Conservation (phyloP, 2,888 invertebrate species). For the Sinhomidia bicolor region DNA sequence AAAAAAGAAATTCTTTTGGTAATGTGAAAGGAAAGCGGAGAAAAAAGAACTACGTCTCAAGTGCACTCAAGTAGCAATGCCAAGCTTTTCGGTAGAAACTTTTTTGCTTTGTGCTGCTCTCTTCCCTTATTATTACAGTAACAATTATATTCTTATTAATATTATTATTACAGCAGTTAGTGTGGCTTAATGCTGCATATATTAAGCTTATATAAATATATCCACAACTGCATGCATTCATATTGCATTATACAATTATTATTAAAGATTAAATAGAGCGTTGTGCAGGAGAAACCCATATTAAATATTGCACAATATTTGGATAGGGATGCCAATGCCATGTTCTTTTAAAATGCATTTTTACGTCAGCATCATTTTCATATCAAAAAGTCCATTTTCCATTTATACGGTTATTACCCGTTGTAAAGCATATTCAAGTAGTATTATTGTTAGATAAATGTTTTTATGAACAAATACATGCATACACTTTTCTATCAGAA, state of each 20-base stretch:
- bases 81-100: too few relatives aligned
- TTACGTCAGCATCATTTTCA: background rate
- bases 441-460: background rate
- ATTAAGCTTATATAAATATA: too few relatives aligned
- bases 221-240: too few relatives aligned
- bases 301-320: background rate
- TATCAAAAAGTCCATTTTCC: too few relatives aligned
- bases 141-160: too few relatives aligned
- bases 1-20: background rate
- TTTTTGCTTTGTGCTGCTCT: too few relatives aligned
- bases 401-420: background rate
- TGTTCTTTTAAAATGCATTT: background rate
- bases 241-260: background rate
- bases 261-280: background rate
- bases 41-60: background rate
- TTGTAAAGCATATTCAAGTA: background rate
- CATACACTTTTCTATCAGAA: background rate
- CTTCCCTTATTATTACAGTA: too few relatives aligned
- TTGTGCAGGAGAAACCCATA: background rate
- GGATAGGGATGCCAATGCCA: background rate
- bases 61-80: too few relatives aligned
- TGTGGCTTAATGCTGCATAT: too few relatives aligned
- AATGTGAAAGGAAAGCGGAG: background rate
- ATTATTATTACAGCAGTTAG: too few relatives aligned
- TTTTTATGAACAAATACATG: background rate